Percentiles rank a stretch among this genome's conserved stretches.
Evolutionary conservation across 2,113 vertebrate species (phyloP).

Genomic region (Anser brachyrhynchus): DNA sequence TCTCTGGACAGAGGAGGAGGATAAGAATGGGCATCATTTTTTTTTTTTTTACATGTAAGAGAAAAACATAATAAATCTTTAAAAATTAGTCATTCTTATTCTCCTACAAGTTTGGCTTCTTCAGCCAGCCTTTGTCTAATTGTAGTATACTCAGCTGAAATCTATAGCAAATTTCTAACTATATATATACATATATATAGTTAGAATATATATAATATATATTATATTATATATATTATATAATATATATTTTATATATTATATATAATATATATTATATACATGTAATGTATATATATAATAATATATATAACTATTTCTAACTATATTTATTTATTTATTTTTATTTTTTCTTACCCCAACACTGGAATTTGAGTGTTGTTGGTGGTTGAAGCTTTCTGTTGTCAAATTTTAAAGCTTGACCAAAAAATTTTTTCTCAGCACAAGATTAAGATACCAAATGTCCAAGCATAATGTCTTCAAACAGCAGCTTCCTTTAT

Average conservation of each 20-base stretch:
- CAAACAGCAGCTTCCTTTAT: background rate
- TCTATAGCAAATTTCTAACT: background rate
- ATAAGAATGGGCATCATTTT: background rate
- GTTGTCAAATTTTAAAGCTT: background rate
- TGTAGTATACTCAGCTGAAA: background rate
- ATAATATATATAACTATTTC: no score
- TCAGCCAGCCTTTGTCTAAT: background rate
- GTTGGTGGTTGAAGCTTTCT: background rate
- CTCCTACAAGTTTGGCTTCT: background rate
- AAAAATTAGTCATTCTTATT: background rate
- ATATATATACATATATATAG: background rate
- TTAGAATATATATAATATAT: no score
- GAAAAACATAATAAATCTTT: background rate
- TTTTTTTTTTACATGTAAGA: background rate
- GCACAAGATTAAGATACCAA: background rate
- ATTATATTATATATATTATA: no score
- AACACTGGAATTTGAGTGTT: background rate
- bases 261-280: no score
- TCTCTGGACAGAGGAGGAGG: background rate
- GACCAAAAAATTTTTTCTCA: background rate
- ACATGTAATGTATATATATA: no score
- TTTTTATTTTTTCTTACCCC: background rate
- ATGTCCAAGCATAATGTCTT: background rate
- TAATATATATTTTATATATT: no score
- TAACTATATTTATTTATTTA: no score